Base-by-base conservation (phyloP, 1,140 invertebrate species). In the Scaptomyza graminum region DNA sequence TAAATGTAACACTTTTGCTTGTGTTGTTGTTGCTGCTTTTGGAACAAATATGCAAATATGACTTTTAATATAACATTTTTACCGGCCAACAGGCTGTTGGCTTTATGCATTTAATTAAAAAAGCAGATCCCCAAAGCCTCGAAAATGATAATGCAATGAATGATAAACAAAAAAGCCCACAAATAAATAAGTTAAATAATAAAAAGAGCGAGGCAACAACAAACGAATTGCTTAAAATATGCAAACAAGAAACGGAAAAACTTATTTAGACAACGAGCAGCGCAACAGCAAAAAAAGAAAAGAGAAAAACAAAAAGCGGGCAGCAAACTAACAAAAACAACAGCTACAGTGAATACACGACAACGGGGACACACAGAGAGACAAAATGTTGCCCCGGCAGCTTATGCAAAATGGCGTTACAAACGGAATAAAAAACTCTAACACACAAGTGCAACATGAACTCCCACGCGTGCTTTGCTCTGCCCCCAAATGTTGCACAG, bases 181-280 rank as follows among this genome's bases (percentile, higher is more conserved):
- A 71, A 85, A 85, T 85, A 84, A 85, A 84, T 76, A 61, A 41
- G 37, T n/a, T n/a, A n/a, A 7, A 31, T 6, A 31, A 31, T 6
- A 31, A 34, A 44, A 31, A 31, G 16, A 46, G 12, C 11, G 31
- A 49, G 46, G 55, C 54, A 51, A 15, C 12, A 34, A 69, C 31
- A 71, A 66, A 56, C 52, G 18, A 34, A 46, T 62, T 71, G 65
- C 41, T 71, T 87, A 82, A 87, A 87, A 87, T 87, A 87, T 82
- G 83, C 82, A 85, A 85, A 85, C 82, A 87, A 85, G 82, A 78
- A 85, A 76, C 82, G 82, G 82, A 85, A 85, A 85, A 85, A 85
- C 78, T 87, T 87, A 88, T 87, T 87, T 87, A 87, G 82, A 82
- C 66, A 82, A 74, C 81, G 74, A 22, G 18, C 18, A 22, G 64